Evolutionary conservation across 2,113 vertebrate species (phyloP).

Genomic region (Cochlearius cochlearius): DNA sequence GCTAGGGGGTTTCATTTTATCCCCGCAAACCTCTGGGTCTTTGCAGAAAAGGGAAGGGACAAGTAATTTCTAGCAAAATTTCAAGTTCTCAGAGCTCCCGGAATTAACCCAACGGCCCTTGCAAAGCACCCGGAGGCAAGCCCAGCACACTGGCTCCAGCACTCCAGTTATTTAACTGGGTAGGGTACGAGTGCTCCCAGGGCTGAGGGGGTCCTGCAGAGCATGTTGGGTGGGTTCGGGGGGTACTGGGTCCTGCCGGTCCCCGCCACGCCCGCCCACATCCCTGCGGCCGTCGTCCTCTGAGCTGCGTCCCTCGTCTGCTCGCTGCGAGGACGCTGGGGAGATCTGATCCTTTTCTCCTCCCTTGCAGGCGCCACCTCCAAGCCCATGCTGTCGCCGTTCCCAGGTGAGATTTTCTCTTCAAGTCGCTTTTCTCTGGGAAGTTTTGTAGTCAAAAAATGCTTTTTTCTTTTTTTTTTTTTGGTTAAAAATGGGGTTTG

Average conservation of each 20-base stretch:
- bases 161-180: background rate
- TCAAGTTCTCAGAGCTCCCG: background rate
- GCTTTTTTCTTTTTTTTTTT: background rate
- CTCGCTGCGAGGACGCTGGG: fast-evolving
- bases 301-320: background rate
- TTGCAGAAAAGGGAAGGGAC: background rate
- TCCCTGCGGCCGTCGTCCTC: background rate
- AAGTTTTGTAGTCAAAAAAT: background rate
- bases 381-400: background rate
- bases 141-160: background rate
- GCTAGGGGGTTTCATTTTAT: background rate
- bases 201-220: background rate
- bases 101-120: background rate
- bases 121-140: background rate
- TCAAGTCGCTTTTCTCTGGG: background rate
- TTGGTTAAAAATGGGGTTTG: background rate
- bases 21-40: background rate
- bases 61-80: background rate
- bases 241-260: background rate
- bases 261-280: background rate
- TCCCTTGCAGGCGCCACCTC: constrained; percentile 67
- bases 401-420: constrained; percentile 71
- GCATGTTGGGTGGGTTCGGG: too few species aligned
- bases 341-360: background rate
- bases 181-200: background rate